Evolutionary conservation across 2,797 vertebrate genomes (phyloP).

Genomic region (Muscicapa comitata): DNA sequence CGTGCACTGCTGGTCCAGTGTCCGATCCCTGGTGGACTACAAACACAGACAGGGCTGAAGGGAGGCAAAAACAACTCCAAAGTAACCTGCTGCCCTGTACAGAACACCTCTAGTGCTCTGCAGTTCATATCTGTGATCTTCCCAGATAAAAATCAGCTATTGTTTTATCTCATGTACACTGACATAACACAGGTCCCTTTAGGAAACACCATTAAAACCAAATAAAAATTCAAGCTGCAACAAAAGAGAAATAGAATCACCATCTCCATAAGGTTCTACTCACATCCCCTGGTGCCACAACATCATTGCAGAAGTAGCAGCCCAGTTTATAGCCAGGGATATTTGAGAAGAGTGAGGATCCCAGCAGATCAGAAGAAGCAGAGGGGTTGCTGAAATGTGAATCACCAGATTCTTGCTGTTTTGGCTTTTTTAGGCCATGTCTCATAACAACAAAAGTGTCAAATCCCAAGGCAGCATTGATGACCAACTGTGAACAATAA

Average conservation of each 20-base stretch:
- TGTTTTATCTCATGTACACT: neutral
- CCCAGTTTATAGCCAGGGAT: conserved; percentile 97
- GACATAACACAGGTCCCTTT: neutral
- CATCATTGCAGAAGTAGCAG: conserved; percentile 99
- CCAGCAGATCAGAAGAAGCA: conserved; percentile 70
- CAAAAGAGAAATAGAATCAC: neutral
- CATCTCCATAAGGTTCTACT: conserved; percentile 63
- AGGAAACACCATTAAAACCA: neutral
- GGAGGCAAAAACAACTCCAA: neutral
- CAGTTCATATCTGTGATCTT: neutral
- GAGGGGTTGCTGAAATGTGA: conserved; percentile 70
- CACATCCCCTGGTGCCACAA: conserved; percentile 97
- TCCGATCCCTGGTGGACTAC: conserved; percentile 94
- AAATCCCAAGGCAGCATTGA: conserved; percentile 95
- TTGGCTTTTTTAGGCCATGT: conserved; percentile 90
- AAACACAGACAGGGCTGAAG: conserved; percentile 10
- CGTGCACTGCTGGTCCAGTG: conserved; percentile 96
- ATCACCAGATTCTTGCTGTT: conserved; percentile 68
- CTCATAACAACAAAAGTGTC: conserved; percentile 99
- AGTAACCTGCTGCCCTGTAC: neutral
- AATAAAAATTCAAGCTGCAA: neutral
- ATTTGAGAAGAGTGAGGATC: conserved; percentile 93
- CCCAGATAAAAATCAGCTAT: neutral
- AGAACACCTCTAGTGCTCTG: neutral
- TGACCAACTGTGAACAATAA: conserved; percentile 81